phyloP scores from a whole-genome alignment of 1,140 invertebrate genomes.

The Teleopsis dalmanni region DNA sequence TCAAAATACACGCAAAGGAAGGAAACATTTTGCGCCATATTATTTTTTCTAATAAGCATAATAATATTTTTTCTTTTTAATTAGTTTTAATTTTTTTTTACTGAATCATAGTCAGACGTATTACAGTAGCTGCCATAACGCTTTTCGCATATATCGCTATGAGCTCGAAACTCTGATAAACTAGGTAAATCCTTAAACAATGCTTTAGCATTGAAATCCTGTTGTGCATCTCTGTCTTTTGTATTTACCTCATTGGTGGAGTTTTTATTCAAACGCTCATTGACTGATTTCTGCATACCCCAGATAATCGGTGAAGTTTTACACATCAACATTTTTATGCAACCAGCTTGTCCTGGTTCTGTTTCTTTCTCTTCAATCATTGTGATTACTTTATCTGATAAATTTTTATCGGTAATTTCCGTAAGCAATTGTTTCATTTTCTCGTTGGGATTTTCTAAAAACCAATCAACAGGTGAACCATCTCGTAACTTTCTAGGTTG shows the following conservation, averaged over 20 bases:
- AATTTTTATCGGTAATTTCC: conserved; percentile 51
- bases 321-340: conserved; percentile 66
- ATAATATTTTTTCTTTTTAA: too few relatives aligned
- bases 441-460: conserved; percentile 44
- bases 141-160: conserved; percentile 58
- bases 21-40: too few relatives aligned
- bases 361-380: conserved; percentile 53
- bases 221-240: conserved; percentile 19
- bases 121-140: conserved; percentile 44
- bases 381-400: conserved; percentile 49
- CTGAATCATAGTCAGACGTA: not conserved
- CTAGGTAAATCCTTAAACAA: conserved; percentile 58
- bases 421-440: conserved; percentile 50
- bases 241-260: not conserved
- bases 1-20: too few relatives aligned
- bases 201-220: conserved; percentile 21
- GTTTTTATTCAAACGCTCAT: conserved; percentile 29
- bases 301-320: conserved; percentile 66
- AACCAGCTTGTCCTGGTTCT: conserved; percentile 29
- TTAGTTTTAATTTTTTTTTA: not conserved
- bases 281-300: conserved; percentile 61
- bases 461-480: conserved; percentile 48
- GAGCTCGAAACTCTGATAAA: conserved; percentile 52
- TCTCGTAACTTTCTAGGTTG: conserved; percentile 23
- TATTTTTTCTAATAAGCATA: too few relatives aligned